phyloP scores from a whole-genome alignment of 2,888 invertebrate species.

The Noctua janthina region DNA sequence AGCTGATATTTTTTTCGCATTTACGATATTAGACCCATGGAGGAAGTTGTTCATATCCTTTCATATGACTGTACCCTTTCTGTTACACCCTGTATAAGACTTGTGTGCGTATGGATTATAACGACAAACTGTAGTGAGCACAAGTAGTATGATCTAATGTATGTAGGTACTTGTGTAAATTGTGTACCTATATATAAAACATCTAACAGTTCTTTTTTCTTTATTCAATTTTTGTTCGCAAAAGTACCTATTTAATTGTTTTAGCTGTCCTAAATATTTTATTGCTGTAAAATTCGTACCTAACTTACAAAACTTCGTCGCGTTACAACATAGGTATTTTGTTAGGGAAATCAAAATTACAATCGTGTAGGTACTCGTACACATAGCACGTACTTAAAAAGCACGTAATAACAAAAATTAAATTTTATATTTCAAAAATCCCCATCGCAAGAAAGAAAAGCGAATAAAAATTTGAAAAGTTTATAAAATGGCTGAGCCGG shows the following conservation, averaged over 20 bases:
- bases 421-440: too few relatives aligned
- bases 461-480: too few relatives aligned
- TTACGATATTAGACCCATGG: too few relatives aligned
- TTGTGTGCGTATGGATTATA: constrained; percentile 4
- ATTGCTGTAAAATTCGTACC: neutral
- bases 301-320: neutral
- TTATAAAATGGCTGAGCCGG: too few relatives aligned
- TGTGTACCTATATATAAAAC: neutral
- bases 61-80: too few relatives aligned
- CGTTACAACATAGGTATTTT: neutral
- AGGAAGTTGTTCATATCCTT: too few relatives aligned
- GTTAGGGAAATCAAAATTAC: neutral
- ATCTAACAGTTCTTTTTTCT: neutral
- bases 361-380: neutral
- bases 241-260: constrained; percentile 8
- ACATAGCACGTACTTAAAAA: neutral
- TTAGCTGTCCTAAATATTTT: neutral
- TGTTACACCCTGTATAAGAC: neutral
- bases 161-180: neutral
- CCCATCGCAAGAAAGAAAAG: too few relatives aligned
- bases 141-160: neutral
- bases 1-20: too few relatives aligned
- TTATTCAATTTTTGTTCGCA: neutral
- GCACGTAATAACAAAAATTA: neutral
- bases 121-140: neutral